Evolutionary conservation across 1,140 invertebrate genomes (phyloP).

Genomic region (Dinoponera quadriceps): DNA sequence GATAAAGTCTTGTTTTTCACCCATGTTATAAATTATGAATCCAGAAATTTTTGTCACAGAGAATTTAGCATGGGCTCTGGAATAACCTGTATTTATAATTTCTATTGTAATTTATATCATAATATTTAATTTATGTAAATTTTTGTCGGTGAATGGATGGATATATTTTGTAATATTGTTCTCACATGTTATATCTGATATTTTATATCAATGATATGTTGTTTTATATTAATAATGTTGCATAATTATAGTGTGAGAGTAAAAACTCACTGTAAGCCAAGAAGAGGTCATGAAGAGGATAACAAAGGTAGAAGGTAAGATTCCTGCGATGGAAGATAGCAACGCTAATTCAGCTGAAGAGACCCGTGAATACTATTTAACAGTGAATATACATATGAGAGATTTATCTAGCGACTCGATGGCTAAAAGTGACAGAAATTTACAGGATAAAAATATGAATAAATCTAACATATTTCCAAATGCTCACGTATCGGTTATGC

Average conservation of each 20-base stretch:
- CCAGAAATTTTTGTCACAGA: background rate
- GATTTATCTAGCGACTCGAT: constrained; percentile 7
- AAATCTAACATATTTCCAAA: constrained; percentile 51
- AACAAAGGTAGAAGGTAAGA: background rate
- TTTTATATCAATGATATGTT: too few species aligned
- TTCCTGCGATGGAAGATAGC: background rate
- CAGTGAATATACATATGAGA: background rate
- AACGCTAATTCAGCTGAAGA: background rate
- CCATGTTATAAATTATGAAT: background rate
- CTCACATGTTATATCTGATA: background rate
- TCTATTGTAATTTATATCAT: constrained; percentile 15
- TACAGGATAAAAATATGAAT: constrained; percentile 61
- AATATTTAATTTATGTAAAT: constrained; percentile 26
- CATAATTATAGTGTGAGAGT: constrained; percentile 18
- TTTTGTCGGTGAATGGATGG: constrained; percentile 2
- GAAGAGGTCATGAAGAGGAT: background rate
- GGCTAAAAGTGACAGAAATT: constrained; percentile 22
- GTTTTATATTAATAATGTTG: constrained; percentile 16
- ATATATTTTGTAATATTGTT: background rate
- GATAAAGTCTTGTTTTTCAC: background rate
- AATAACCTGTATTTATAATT: background rate
- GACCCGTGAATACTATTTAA: background rate
- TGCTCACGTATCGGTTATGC: constrained; percentile 25
- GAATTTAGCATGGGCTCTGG: background rate
- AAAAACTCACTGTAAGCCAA: constrained; percentile 15